Evolutionary conservation across 2,797 vertebrate genomes (phyloP), one percentile per base, ranked within the genome.

Genomic region (Acestrorhynchus altus): DNA sequence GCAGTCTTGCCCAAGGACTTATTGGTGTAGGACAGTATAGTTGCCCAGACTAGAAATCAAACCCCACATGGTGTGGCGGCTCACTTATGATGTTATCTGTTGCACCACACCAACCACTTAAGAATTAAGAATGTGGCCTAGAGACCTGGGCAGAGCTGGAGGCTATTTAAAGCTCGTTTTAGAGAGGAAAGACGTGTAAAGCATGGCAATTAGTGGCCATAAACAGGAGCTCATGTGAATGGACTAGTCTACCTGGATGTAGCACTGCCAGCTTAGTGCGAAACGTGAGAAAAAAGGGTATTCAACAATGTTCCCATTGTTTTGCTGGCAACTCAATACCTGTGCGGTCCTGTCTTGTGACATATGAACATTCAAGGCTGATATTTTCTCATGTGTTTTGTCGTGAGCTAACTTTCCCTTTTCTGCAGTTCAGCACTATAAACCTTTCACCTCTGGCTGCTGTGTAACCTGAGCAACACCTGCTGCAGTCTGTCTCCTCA

Each of bases 391-490:
- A 46, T 31, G 49, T 59, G 49, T 40, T 71, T 46, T 44, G 70
- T 72, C 56, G 1, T 16, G 39, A 57, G 75, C 65, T 49, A 86
- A 93, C 93, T 93, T 93, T 93, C 90, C 69, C 88, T 88, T 90
- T 80, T 69, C 79, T 71, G 76, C 76, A 40, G 51, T 70, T 63
- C 79, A 46, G 20, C 84, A 84, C 88, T 88, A 75, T 90, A 84
- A 92, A 89, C 89, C 87, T 86, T 90, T 92, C 86, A 89, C 86
- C 88, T 88, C 82, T 54, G 77, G 80, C 77, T 66, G 78, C 61
- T 64, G 31, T 85, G 52, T 47, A 80, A 83, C 74, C 49, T 77
- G 61, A 81, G 71, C 39, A 81, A 82, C 80, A 84, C 77, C 90
- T 92, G 91, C 88, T 91, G 61, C 56, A 15, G 86, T 61, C 85